These are phyloP conservation scores for Sogatella furcifera DNA, from an alignment of 1,140 invertebrate species.

Conservation along the genomic window DNA sequence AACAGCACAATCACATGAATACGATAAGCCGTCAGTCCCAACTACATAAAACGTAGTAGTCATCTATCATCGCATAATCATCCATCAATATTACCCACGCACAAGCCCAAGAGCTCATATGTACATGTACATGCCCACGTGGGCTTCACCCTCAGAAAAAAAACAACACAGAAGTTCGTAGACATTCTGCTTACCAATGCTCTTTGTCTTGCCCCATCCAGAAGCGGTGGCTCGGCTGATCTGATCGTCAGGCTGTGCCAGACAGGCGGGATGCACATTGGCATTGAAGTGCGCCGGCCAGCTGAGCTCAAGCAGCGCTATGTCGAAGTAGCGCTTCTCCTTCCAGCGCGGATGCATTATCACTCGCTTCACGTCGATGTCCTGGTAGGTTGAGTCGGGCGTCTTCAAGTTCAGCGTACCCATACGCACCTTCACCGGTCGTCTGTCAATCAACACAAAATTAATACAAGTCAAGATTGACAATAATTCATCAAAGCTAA, in stretches of 20 bases:
- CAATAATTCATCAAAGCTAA: too few species aligned
- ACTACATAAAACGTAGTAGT: too few species aligned
- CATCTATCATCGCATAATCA: too few species aligned
- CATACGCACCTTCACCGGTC: constrained; percentile 12
- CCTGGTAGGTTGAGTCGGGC: constrained; percentile 9
- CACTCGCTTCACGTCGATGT: constrained; percentile 12
- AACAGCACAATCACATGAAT: too few species aligned
- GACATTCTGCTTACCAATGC: neutral
- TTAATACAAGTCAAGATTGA: too few species aligned
- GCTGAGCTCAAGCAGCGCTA: neutral
- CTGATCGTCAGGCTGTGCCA: neutral
- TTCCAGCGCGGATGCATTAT: constrained; percentile 2
- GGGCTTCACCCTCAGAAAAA: too few species aligned
- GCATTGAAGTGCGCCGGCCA: neutral
- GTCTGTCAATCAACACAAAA: too few species aligned
- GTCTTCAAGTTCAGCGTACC: constrained; percentile 22
- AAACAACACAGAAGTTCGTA: too few species aligned
- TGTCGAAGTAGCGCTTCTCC: neutral
- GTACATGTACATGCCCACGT: too few species aligned
- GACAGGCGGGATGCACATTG: neutral
- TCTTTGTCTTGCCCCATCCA: neutral
- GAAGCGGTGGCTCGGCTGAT: neutral
- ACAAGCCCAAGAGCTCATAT: too few species aligned
- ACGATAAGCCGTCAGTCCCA: too few species aligned
- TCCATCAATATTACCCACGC: too few species aligned